A percentile compares a stretch with the other conserved stretches of the same genome.
Conservation (phyloP, 2,113 vertebrate genomes). For the Pachypanchax playfairii region DNA sequence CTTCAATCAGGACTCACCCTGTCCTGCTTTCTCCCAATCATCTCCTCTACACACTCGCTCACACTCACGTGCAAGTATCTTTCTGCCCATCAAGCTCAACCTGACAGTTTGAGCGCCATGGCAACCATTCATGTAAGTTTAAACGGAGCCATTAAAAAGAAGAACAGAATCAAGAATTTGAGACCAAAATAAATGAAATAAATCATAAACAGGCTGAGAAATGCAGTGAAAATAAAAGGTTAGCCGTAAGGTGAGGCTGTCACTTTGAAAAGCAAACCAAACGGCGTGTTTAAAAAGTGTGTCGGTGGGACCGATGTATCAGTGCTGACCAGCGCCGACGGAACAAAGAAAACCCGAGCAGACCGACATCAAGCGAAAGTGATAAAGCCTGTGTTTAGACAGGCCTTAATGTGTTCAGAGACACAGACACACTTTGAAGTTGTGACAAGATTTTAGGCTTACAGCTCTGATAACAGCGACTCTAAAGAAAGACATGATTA, state of each 20-base stretch:
- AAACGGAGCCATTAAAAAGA: slow-evolving; percentile 9
- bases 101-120: slow-evolving; percentile 52
- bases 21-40: slow-evolving; percentile 50
- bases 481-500: slow-evolving; percentile 48
- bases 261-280: slow-evolving; percentile 27
- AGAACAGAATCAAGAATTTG: slow-evolving; percentile 5
- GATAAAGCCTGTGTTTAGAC: slow-evolving; percentile 67
- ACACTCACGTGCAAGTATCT: slow-evolving; percentile 28
- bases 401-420: slow-evolving; percentile 65
- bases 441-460: slow-evolving; percentile 59
- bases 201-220: slow-evolving; percentile 15
- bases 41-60: slow-evolving; percentile 25
- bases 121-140: slow-evolving; percentile 51
- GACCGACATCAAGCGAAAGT: slow-evolving; percentile 51
- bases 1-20: slow-evolving; percentile 56
- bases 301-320: neutral
- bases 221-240: slow-evolving; percentile 4
- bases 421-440: slow-evolving; percentile 70
- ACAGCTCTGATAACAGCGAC: slow-evolving; percentile 57
- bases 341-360: slow-evolving; percentile 22
- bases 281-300: slow-evolving; percentile 6
- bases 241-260: slow-evolving; percentile 17
- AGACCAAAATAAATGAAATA: slow-evolving; percentile 14
- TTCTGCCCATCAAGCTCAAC: slow-evolving; percentile 55
- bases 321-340: slow-evolving; percentile 9